Conservation (phyloP, 2,888 invertebrate species). For the Agrotis clavis region DNA sequence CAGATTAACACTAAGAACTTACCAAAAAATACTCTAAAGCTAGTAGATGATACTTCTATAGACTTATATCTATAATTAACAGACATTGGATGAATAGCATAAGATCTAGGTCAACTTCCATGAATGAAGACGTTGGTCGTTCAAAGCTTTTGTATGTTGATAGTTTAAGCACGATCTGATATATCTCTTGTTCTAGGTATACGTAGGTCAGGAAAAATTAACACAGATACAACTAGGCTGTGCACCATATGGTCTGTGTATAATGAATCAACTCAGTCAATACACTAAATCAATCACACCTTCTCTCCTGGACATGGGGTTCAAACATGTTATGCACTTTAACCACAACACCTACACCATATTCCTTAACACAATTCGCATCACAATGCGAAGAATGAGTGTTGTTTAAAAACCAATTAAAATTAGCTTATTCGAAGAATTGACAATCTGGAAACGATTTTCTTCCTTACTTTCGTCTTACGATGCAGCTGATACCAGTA, state of each 20-base stretch:
- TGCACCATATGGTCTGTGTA: neutral
- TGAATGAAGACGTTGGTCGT: slow-evolving; percentile 22
- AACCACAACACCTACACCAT: too few species aligned
- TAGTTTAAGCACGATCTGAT: slow-evolving; percentile 15
- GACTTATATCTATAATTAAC: neutral
- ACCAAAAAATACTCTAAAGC: too few species aligned
- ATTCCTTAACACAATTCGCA: too few species aligned
- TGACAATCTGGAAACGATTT: too few species aligned
- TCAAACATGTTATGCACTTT: neutral
- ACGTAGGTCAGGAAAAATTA: neutral
- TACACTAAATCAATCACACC: neutral
- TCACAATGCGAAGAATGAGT: too few species aligned
- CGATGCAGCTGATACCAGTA: too few species aligned
- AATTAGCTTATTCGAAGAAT: too few species aligned
- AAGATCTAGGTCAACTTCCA: slow-evolving; percentile 23
- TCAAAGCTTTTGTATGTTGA: slow-evolving; percentile 22
- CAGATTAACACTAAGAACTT: too few species aligned
- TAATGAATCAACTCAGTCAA: neutral
- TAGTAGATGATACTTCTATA: too few species aligned
- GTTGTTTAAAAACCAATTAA: too few species aligned
- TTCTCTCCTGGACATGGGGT: neutral
- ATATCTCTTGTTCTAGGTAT: neutral
- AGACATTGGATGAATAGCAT: neutral
- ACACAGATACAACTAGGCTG: neutral
- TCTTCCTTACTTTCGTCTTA: too few species aligned